These are phyloP conservation scores for Taphrorychus bicolor DNA, from an alignment of 2,888 invertebrate genomes.

Conservation along the genomic window DNA sequence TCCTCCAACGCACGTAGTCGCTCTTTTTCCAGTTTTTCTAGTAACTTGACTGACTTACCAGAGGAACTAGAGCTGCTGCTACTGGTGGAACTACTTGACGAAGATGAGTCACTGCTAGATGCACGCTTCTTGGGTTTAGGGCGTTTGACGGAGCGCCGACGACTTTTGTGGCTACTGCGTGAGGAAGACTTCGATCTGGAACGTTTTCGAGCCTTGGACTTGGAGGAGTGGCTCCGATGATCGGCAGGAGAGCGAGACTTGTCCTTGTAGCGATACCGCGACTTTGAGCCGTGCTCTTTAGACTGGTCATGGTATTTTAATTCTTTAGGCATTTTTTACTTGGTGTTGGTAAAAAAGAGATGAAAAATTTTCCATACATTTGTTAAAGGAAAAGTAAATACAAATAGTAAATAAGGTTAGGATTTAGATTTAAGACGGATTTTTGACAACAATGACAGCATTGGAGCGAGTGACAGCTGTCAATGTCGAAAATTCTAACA, in stretches of 20 bases:
- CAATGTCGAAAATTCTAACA: no score
- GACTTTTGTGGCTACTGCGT: neutral
- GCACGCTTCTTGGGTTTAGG: neutral
- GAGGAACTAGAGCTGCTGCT: slow-evolving; percentile 31
- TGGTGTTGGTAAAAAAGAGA: no score
- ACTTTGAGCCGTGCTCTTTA: neutral
- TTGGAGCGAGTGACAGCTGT: no score
- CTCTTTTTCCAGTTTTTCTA: slow-evolving; percentile 78
- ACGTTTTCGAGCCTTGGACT: neutral
- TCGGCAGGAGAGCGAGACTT: neutral
- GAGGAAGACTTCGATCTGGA: neutral
- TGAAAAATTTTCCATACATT: no score
- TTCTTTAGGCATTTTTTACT: neutral
- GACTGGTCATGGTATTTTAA: neutral
- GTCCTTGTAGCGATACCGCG: neutral
- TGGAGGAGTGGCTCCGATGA: neutral
- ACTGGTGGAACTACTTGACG: slow-evolving; percentile 13
- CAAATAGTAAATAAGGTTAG: no score
- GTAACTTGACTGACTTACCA: slow-evolving; percentile 55
- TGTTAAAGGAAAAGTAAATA: no score
- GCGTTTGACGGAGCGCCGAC: neutral
- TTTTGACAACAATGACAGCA: no score
- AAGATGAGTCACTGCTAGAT: neutral
- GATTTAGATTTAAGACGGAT: no score
- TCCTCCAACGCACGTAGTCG: slow-evolving; percentile 71